Percentiles rank a stretch among this genome's conserved stretches.
Conservation (phyloP, 2,888 invertebrate genomes). For the Sinopyrophorus schimmeli region DNA sequence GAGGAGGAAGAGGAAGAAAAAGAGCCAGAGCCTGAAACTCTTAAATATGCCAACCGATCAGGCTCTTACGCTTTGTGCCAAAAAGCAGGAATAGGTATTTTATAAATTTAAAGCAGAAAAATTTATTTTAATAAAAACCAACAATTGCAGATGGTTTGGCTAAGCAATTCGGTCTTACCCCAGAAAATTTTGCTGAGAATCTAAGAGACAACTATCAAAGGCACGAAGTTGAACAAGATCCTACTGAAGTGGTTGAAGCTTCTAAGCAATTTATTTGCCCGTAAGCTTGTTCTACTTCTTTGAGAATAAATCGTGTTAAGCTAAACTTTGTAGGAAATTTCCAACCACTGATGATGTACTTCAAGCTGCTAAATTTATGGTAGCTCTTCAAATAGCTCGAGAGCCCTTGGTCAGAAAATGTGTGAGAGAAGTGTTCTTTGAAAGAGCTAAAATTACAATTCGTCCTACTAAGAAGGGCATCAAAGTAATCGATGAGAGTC, state of each 20-base stretch:
- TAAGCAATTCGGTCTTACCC: constrained; percentile 88
- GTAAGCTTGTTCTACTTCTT: constrained; percentile 39
- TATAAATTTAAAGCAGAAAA: constrained; percentile 5
- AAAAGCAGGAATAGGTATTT: constrained; percentile 75
- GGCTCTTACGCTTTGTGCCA: constrained; percentile 89
- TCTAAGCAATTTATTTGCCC: constrained; percentile 76
- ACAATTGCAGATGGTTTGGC: constrained; percentile 74
- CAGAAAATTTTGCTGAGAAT: constrained; percentile 96
- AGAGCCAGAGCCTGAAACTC: constrained; percentile 62
- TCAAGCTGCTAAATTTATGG: constrained; percentile 91
- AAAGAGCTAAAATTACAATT: constrained; percentile 81
- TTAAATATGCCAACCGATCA: constrained; percentile 85
- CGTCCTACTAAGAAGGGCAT: constrained; percentile 86
- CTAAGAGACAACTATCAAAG: constrained; percentile 92
- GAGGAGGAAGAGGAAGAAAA: constrained; percentile 62
- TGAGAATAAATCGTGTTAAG: constrained; percentile 5
- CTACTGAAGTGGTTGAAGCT: constrained; percentile 78
- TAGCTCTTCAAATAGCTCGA: constrained; percentile 89
- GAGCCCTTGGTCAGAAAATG: constrained; percentile 88
- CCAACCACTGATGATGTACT: constrained; percentile 78
- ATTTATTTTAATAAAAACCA: no score
- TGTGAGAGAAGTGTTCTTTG: constrained; percentile 84
- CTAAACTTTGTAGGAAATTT: constrained; percentile 60
- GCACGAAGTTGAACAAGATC: constrained; percentile 92
- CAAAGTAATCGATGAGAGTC: constrained; percentile 95